A percentile compares a stretch with the other conserved stretches of the same genome.
These are phyloP conservation scores for Pseudoatta argentina DNA, from an alignment of 1,140 invertebrate genomes.

Conservation along the genomic window DNA sequence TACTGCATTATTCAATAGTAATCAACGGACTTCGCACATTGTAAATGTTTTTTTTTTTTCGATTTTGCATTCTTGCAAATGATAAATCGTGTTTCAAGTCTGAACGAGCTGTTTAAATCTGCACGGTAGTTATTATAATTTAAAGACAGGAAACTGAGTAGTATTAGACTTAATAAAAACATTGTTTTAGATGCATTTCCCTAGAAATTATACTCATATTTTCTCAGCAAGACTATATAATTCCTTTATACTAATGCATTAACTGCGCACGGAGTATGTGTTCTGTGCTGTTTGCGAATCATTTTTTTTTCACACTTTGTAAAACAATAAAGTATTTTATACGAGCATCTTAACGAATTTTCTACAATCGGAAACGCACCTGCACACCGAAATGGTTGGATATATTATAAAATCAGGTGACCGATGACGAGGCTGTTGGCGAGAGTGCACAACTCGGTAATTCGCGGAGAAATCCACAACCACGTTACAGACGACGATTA, in stretches of 20 bases:
- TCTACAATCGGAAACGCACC: constrained; percentile 24
- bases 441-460: constrained; percentile 59
- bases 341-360: constrained; percentile 3
- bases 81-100: constrained; percentile 1
- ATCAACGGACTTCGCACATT: constrained; percentile 21
- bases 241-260: constrained; percentile 14
- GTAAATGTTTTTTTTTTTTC: constrained; percentile 33
- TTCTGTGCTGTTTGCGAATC: constrained; percentile 15
- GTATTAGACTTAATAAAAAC: constrained; percentile 22
- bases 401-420: constrained; percentile 65
- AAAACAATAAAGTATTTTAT: constrained; percentile 32
- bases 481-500: constrained; percentile 74
- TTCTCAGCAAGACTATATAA: constrained; percentile 23
- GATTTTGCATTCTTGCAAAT: constrained; percentile 34
- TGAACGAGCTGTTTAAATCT: constrained; percentile 36
- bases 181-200: constrained; percentile 35
- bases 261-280: constrained; percentile 36
- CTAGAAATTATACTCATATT: constrained; percentile 31
- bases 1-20: constrained; percentile 30
- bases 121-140: constrained; percentile 46
- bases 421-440: constrained; percentile 67
- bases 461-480: constrained; percentile 67
- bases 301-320: constrained; percentile 26
- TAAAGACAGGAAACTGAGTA: constrained; percentile 5
- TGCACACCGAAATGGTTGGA: not conserved